phyloP scores from a whole-genome alignment of 2,888 invertebrate genomes.

The Microctonus brassicae region DNA sequence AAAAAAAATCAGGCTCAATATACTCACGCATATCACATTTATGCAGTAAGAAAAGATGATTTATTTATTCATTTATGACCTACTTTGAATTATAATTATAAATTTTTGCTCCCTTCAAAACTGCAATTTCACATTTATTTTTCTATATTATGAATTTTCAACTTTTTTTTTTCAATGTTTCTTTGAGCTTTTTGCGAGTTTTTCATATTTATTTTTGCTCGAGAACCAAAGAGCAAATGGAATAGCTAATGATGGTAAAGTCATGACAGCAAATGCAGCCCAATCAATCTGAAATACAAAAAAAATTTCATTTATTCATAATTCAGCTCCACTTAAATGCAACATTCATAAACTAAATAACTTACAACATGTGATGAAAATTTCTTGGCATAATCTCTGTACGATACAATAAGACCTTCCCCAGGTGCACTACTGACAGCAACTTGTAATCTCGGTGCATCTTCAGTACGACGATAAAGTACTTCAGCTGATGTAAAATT shows the following conservation, averaged over 20 bases:
- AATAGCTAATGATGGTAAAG: slow-evolving; percentile 92
- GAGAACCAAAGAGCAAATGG: slow-evolving; percentile 95
- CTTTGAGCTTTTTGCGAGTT: slow-evolving; percentile 78
- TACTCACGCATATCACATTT: slow-evolving; percentile 59
- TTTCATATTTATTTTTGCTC: slow-evolving; percentile 95
- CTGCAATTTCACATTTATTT: neutral
- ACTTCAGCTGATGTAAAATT: slow-evolving; percentile 97
- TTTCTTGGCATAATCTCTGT: slow-evolving; percentile 93
- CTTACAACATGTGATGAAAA: slow-evolving; percentile 94
- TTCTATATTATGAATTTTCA: neutral
- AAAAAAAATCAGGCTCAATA: slow-evolving; percentile 52
- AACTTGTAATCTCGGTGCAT: slow-evolving; percentile 76
- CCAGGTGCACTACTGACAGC: slow-evolving; percentile 90
- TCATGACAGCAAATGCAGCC: slow-evolving; percentile 97
- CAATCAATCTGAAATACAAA: slow-evolving; percentile 80
- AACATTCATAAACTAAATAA: slow-evolving; percentile 36
- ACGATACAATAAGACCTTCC: slow-evolving; percentile 93
- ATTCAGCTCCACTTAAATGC: no score
- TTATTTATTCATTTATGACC: slow-evolving; percentile 38
- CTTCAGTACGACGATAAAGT: slow-evolving; percentile 88
- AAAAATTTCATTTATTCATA: no score
- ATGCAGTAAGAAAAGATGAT: slow-evolving; percentile 49
- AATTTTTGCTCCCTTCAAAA: slow-evolving; percentile 14
- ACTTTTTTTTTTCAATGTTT: slow-evolving; percentile 69
- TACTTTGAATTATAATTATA: slow-evolving; percentile 6